Base-by-base conservation (phyloP, 2,113 vertebrate species). In the Aspiorhynchus laticeps region DNA sequence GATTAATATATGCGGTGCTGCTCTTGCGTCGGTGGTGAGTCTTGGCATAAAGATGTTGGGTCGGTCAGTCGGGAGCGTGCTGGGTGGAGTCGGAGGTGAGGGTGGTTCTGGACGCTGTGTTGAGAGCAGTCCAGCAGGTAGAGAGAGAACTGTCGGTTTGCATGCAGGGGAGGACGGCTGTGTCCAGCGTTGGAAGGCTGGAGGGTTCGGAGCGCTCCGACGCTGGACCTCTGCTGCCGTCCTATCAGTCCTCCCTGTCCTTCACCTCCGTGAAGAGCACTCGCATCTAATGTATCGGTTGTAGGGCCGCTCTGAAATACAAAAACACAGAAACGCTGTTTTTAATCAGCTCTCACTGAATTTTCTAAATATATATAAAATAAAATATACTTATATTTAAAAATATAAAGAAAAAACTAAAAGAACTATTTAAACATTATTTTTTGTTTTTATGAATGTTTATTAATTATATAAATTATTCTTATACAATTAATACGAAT, bases 241-340 rank as follows among this genome's bases (percentile, higher is more conserved):
- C 63, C 36, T 33, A 33, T 87, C 87, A 77, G 83, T 83, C 89
- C 90, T 90, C 91, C 90, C 89, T 88, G 88, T 85, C 85, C 71
- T 19, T 88, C 89, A 90, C 92, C 91, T 67, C 80, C 86, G 19
- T 59, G 19, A 59, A 59, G 53, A 21, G 19, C 56, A 10, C 56
- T 61, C 56, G 61, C 48, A 63, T 88, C 84, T 51, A 80, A 83
- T 28, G 31, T 5, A 75, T 61, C 63, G 28, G 48, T 46, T 31
- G 63, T 15, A 11, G 73, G 73, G 65, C 85, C 63, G 24, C 84
- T 75, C 87, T 88, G 46, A 17, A 65, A 83, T 26, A 88, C 43
- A 88, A 41, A 78, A 51, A 61, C 48, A 84, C 56, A 85, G 56
- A 26, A 31, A 12, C 2, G 19, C 1, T 67, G 15, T 63, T 11